Base-by-base conservation (phyloP, 2,888 invertebrate genomes). In the Ormyrus labotus region DNA sequence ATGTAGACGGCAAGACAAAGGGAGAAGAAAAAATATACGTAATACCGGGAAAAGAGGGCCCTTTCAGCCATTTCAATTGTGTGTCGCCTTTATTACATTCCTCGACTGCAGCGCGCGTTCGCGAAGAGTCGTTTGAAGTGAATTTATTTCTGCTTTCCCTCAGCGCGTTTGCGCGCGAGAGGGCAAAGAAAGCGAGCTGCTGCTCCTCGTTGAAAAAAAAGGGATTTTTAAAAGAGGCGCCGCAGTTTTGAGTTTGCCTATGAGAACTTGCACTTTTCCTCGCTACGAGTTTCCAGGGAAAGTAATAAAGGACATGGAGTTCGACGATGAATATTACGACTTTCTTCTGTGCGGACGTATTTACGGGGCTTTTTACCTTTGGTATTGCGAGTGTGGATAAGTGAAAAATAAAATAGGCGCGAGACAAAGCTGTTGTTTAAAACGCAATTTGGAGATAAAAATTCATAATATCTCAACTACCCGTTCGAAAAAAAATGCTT, bases 1-100 rank as follows among this genome's bases (percentile, higher is more conserved):
- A 19, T 19, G 19, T 19, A 19, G 19, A 2, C 5, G 45, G 7
- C 6, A 53, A 6, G 5, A 50, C 48, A 70, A 48, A 58, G 13
- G 5, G 8, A 70, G 7, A 58, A 7, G 7, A 6, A 34, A 71
- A n/a, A 57, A 68, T n/a, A 51, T 45, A 71, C 58, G 70, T 71
- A 65, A 78, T 64, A 65, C 71, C 11, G 7, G 10, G 47, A 78
- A 63, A 72, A 67, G 68, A 78, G 19, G 19, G 68, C 10, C 67
- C 53, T 65, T 78, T 78, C 57, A 57, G 50, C 68, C 55, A 64
- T 70, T 78, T 53, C 71, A 72, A 72, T 72, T 65, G 67, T 65
- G 53, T 67, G n/a, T 58, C 53, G 45, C 53, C 51, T 19, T 45
- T 19, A 3, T 47, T n/a, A 45, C 51, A 45, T 64, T 45, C 34